phyloP scores from a whole-genome alignment of 2,113 vertebrate species.

The Damaliscus lunatus region DNA sequence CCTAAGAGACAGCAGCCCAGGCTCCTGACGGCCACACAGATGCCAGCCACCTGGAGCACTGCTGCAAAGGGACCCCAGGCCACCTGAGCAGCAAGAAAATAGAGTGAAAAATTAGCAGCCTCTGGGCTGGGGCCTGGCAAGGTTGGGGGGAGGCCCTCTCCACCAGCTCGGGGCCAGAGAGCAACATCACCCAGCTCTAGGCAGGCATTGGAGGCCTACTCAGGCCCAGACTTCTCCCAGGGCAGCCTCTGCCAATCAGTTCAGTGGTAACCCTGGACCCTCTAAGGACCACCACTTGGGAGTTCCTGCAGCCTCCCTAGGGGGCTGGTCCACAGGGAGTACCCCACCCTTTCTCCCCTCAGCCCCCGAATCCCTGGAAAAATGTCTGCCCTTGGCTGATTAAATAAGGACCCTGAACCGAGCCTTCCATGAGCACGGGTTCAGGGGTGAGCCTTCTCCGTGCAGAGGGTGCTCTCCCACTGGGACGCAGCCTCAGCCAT shows the following conservation, averaged over 20 bases:
- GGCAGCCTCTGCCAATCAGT: not conserved
- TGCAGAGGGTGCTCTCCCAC: not conserved
- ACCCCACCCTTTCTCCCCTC: not conserved
- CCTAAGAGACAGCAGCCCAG: not conserved
- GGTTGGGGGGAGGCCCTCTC: accelerated
- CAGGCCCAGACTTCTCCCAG: not conserved
- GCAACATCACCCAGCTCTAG: accelerated
- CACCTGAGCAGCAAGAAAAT: not conserved
- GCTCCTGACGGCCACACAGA: not conserved
- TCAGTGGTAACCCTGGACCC: not conserved
- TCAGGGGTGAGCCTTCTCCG: not conserved
- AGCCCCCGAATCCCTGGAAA: accelerated
- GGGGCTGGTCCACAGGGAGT: not conserved
- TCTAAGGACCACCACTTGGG: not conserved
- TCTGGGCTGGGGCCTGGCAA: not conserved
- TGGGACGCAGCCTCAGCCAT: not conserved
- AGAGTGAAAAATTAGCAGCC: not conserved
- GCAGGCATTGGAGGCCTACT: not conserved
- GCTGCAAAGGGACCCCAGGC: too few relatives aligned
- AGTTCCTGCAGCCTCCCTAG: not conserved
- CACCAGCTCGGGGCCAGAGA: not conserved
- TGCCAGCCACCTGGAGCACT: not conserved
- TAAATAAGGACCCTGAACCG: not conserved
- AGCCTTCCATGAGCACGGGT: not conserved
- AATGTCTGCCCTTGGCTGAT: not conserved